Evolutionary conservation across 2,888 invertebrate species (phyloP), one percentile per base, ranked within the genome.

Genomic region (Ophraella communa): DNA sequence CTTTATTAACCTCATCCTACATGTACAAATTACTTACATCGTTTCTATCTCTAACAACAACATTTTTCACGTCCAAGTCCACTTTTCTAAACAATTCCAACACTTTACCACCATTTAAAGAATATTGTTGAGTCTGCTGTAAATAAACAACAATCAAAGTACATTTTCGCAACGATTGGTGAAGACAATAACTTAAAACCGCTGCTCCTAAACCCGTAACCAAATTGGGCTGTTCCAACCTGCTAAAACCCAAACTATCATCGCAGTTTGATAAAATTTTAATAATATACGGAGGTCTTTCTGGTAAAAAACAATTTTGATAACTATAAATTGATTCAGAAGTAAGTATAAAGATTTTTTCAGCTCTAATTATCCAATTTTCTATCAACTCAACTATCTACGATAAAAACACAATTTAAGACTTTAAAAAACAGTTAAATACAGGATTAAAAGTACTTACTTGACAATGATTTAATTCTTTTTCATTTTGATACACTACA

Each of bases 161-260:
- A 63, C 80, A 78, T 47, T 73, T 66, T 44, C n/a, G 53, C 30
- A 74, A 47, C 7, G 69, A 66, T 33, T 59, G 68, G 64, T 77
- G 76, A 55, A 77, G 68, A 63, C 78, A 78, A 62, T 78, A 82
- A 3, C 80, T 74, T 35, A 82, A 69, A 52, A 81, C 71, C 65
- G 73, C 74, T 23, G 81, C 80, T 21, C 78, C 74, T 52, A 82
- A 69, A 17, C 81, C 81, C 10, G 80, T 77, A 4, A 81, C 69
- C 49, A 82, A 70, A 69, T 82, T 82, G 0, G 82, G 82, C 1
- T 76, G 67, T 71, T 80, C 78, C 35, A 82, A 67, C 66, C 73
- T 76, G 10, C 65, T 62, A 65, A 72, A 77, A 30, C 65, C 57
- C 45, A 71, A 72, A 10, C 55, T 60, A 39, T 64, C 65, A 17